Base-by-base conservation (phyloP, 92 coral and sea anemone genomes). In the Plumapathes pennacea region DNA sequence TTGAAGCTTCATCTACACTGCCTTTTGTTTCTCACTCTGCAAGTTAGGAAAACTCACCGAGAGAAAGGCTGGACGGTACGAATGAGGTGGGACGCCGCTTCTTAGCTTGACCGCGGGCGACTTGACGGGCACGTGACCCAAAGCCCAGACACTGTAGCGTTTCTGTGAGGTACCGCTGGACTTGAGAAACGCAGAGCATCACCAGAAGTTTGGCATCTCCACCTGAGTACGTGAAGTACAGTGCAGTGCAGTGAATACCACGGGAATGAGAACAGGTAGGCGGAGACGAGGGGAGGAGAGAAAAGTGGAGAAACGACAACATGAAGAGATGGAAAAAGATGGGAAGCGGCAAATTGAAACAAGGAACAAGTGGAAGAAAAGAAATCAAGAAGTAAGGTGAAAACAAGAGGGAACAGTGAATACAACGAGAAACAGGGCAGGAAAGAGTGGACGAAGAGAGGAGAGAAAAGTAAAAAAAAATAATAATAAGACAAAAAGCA, bases 61-160 rank as follows among this genome's bases (percentile, higher is more conserved):
- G 58, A 9, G 71, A 32, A 0, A 77, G 56, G 54, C 54, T 84
- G 39, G 54, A 54, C 1, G 95, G 95, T 18, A 80, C 85, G 25
- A 82, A 82, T 44, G 95, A 82, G 9, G 95, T 86, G 15, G 95
- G 95, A n/a, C 98, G 80, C 28, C 98, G 80, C 64, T 92, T 92
- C 89, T 92, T 88, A 46, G 95, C 84, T 60, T 90, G 96, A 26
- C 98, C 98, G 31, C 98, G 91, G 13, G 96, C 96, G 11, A 92
- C 98, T 32, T 92, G 98, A 24, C 98, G 90, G 48, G 98, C 98
- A 62, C 98, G 90, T 78, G 98, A 92, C 46, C 98, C 96, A 54
- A 92, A 92, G 56, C 98, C 98, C 19, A 92, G 67, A 65, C 98
- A 92, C 60, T 92, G 98, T 38, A 86, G 78, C 14, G 98, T 92